Percentiles rank a stretch among this genome's conserved stretches.
Conservation (phyloP, 2,797 vertebrate species). For the Sus cebifrons region DNA sequence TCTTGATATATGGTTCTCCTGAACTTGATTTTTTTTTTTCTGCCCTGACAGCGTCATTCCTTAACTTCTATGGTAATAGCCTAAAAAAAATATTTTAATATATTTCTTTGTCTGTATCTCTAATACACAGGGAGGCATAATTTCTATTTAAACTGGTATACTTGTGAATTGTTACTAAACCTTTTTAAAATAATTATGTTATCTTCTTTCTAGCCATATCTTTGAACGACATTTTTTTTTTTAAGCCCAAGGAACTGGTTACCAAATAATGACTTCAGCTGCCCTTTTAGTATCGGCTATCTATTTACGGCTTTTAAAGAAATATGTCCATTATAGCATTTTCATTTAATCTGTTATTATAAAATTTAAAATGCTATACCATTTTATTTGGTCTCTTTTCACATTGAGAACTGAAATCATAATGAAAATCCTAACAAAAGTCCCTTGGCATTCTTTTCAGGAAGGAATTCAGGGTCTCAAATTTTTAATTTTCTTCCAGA, state of each 20-base stretch:
- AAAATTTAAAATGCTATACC: not conserved
- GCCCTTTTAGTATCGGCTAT: not conserved
- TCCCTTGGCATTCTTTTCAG: not conserved
- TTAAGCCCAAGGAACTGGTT: not conserved
- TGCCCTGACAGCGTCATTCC: not conserved
- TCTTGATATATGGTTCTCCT: not conserved
- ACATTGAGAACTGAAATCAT: not conserved
- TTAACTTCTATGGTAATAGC: not conserved
- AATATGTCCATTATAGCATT: not conserved
- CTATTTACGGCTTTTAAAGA: not conserved
- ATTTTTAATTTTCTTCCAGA: not conserved
- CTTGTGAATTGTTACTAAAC: not conserved
- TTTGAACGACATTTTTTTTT: not conserved
- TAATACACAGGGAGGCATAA: not conserved
- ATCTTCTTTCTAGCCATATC: not conserved
- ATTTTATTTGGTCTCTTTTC: not conserved
- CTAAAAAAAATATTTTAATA: not conserved
- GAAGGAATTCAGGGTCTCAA: not conserved
- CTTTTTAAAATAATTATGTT: not conserved
- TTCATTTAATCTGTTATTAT: not conserved
- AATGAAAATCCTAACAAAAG: not conserved
- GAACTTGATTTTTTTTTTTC: not conserved
- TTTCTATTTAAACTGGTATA: constrained; percentile 10
- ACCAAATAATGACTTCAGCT: not conserved
- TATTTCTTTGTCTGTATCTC: not conserved